phyloP scores from a whole-genome alignment of 2,888 invertebrate genomes.

The Lobophora halterata region DNA sequence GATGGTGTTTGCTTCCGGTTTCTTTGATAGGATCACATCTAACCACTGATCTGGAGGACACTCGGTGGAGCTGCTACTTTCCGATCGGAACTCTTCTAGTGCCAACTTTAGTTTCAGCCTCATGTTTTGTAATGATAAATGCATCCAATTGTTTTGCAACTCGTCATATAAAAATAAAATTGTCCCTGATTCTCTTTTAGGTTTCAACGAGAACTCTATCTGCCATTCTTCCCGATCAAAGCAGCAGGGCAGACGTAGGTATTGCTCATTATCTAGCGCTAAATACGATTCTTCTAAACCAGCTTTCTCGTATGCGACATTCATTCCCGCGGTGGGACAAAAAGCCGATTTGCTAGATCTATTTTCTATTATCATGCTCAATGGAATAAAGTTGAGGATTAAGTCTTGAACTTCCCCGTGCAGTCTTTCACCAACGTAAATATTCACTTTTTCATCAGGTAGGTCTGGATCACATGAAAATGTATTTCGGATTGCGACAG shows the following conservation, averaged over 20 bases:
- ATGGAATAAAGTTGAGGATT: slow-evolving; percentile 66
- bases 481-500: slow-evolving; percentile 40
- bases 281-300: slow-evolving; percentile 62
- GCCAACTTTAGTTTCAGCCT: slow-evolving; percentile 61
- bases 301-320: slow-evolving; percentile 65
- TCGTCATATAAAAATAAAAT: slow-evolving; percentile 55
- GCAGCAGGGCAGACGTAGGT: slow-evolving; percentile 64
- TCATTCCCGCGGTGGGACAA: slow-evolving; percentile 51
- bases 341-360: slow-evolving; percentile 35
- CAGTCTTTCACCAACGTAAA: slow-evolving; percentile 65
- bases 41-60: slow-evolving; percentile 62
- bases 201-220: slow-evolving; percentile 60
- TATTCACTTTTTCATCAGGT: slow-evolving; percentile 55
- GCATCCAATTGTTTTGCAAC: slow-evolving; percentile 49
- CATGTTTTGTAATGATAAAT: slow-evolving; percentile 57
- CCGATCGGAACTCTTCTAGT: slow-evolving; percentile 47
- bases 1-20: slow-evolving; percentile 54
- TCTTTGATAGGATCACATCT: slow-evolving; percentile 56
- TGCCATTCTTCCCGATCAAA: slow-evolving; percentile 56
- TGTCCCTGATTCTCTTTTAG: slow-evolving; percentile 56
- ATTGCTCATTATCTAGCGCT: slow-evolving; percentile 53
- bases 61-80: slow-evolving; percentile 58
- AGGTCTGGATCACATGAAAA: slow-evolving; percentile 68
- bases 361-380: slow-evolving; percentile 46
- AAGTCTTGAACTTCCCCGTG: slow-evolving; percentile 72